Conservation (phyloP, 2,797 vertebrate genomes). For the Muscicapa striata region DNA sequence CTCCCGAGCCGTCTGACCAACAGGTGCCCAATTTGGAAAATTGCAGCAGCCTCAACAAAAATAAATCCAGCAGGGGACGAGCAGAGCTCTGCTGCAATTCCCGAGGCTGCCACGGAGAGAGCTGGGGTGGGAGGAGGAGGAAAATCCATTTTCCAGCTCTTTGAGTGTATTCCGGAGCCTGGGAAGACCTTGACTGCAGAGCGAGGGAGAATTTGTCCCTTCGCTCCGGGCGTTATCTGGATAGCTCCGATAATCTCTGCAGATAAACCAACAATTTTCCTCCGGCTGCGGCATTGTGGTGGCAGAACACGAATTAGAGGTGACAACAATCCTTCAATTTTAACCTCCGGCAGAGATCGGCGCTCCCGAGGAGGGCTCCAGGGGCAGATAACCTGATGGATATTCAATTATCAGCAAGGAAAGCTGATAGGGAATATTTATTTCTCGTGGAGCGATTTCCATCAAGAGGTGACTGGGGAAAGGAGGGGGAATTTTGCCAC, state of each 20-base stretch:
- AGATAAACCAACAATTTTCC: neutral
- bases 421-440: neutral
- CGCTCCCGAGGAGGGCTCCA: neutral
- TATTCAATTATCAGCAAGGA: conserved; percentile 11
- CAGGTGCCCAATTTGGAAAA: conserved; percentile 23
- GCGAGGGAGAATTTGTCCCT: neutral
- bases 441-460: neutral
- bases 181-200: neutral
- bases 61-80: neutral
- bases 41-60: conserved; percentile 2
- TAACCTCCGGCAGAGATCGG: neutral
- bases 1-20: neutral
- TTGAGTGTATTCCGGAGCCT: neutral
- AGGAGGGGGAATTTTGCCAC: neutral
- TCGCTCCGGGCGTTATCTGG: neutral
- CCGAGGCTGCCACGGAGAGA: neutral
- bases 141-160: neutral
- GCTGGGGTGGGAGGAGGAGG: neutral
- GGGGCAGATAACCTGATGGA: neutral
- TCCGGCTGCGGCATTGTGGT: neutral
- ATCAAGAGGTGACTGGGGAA: neutral
- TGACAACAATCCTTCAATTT: conserved; percentile 15
- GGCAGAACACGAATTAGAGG: neutral
- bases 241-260: neutral
- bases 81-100: neutral